Evolutionary conservation across 2,888 invertebrate genomes (phyloP), one percentile per base, ranked within the genome.

Genomic region (Xestia rhomboidea): DNA sequence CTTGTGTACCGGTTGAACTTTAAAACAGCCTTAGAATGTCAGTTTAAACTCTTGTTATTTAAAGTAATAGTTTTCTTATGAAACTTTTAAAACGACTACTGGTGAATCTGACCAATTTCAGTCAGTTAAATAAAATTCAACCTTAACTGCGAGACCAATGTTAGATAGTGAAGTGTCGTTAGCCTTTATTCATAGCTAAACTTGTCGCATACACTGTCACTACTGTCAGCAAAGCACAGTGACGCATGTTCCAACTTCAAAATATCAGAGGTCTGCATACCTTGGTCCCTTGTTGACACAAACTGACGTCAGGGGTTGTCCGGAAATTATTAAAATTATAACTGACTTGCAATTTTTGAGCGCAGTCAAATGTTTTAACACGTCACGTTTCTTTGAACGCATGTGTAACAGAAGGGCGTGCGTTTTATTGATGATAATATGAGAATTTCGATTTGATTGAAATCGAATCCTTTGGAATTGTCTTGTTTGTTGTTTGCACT

Each of bases 261-360:
- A 68, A 71, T 62, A 60, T 34, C 60, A 73, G 81, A 49, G 85
- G 76, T 87, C 85, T 84, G 4, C 18, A 8, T 72, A 68, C 72
- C 73, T 51, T 82, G 79, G 89, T 89, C 84, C 79, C 77, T 72
- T 63, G 76, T 78, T 78, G 73, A 75, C 69, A 83, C 68, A 69
- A 68, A 74, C 64, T 76, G 83, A 73, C 79, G 80, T 75, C 81
- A 49, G 77, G 72, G 78, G 62, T 27, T 73, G 84, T 82, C 86
- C 80, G 88, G 88, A 88, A 88, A 90, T 90, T 90, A 91, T 90
- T 90, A 90, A 88, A 91, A 90, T 90, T 87, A 88, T 87, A 86
- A 89, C 84, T 88, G 87, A 87, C 89, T 89, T 89, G 87, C 87
- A 81, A 84, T 84, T 87, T 82, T 87, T 79, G 76, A 79, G 74